phyloP scores from a whole-genome alignment of 2,797 vertebrate species.

The Cryptoblepharus egeriae region DNA sequence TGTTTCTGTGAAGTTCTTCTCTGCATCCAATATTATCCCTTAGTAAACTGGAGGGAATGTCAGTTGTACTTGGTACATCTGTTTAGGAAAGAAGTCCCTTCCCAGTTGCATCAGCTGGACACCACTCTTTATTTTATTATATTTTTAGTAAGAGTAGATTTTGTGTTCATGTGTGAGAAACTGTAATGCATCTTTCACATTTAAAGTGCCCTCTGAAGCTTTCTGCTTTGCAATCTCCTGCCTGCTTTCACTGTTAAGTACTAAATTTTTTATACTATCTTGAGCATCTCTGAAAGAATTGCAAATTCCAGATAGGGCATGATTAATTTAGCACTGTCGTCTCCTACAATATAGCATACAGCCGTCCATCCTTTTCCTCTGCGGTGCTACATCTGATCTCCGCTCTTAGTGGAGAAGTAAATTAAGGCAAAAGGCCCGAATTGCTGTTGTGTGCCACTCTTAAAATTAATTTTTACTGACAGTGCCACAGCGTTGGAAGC shows the following conservation, averaged over 20 bases:
- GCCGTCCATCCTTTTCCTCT: constrained; percentile 76
- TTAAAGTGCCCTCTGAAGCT: constrained; percentile 80
- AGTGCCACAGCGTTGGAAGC: constrained; percentile 67
- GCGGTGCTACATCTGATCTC: constrained; percentile 54
- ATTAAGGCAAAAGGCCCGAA: constrained; percentile 72
- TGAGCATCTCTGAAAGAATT: constrained; percentile 95
- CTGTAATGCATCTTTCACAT: constrained; percentile 81
- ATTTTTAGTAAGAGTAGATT: constrained; percentile 72
- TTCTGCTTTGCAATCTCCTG: constrained; percentile 81
- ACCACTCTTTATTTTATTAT: constrained; percentile 65
- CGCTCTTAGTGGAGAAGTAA: constrained; percentile 75
- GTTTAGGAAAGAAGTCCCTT: constrained; percentile 53
- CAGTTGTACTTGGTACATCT: constrained; percentile 51
- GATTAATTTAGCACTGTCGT: constrained; percentile 92
- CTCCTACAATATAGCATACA: constrained; percentile 82
- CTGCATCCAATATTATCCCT: constrained; percentile 61
- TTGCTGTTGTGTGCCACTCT: constrained; percentile 69
- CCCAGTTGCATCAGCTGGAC: constrained; percentile 63
- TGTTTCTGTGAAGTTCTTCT: constrained; percentile 43
- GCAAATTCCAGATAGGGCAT: constrained; percentile 93
- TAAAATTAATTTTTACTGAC: constrained; percentile 80
- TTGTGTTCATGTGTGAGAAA: constrained; percentile 74
- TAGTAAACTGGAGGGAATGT: constrained; percentile 60
- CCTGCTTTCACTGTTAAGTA: constrained; percentile 81
- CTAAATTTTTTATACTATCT: constrained; percentile 97